These are phyloP conservation scores for Perizoma affinitatum DNA, from an alignment of 2,888 invertebrate genomes.

Conservation along the genomic window DNA sequence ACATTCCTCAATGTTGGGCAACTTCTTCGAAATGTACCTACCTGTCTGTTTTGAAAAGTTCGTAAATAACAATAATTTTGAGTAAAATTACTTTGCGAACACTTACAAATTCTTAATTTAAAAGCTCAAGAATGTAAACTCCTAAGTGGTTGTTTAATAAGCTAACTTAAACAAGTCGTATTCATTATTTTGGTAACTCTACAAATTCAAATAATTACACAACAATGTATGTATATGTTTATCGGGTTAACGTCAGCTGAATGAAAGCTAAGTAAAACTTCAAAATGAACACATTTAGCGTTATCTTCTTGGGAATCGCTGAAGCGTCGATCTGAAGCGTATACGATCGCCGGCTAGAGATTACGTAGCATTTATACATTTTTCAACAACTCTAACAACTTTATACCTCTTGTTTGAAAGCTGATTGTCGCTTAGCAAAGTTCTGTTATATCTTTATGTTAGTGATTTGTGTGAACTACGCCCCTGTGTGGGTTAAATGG, in stretches of 20 bases:
- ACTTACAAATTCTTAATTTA: too few species aligned
- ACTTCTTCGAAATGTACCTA: too few species aligned
- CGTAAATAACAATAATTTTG: too few species aligned
- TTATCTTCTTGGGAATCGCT: conserved; percentile 21
- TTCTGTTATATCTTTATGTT: conserved; percentile 18
- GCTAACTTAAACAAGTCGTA: too few species aligned
- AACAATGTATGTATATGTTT: not conserved
- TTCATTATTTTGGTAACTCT: too few species aligned
- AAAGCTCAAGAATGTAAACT: too few species aligned
- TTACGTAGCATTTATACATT: conserved; percentile 22
- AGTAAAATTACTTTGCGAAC: too few species aligned
- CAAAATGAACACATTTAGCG: conserved; percentile 23
- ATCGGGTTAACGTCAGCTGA: conserved; percentile 1
- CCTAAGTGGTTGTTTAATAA: too few species aligned
- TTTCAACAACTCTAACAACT: conserved; percentile 10
- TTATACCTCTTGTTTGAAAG: conserved; percentile 11
- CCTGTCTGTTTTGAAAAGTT: too few species aligned
- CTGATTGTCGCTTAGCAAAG: conserved; percentile 10
- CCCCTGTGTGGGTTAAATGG: conserved; percentile 14
- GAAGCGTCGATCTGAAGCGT: too few species aligned
- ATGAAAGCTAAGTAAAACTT: conserved; percentile 17
- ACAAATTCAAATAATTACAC: too few species aligned
- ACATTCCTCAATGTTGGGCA: too few species aligned
- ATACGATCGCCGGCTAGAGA: conserved; percentile 15
- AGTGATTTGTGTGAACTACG: conserved; percentile 25